Base-by-base conservation (phyloP, 2,113 vertebrate genomes). In the Pithys albifrons region DNA sequence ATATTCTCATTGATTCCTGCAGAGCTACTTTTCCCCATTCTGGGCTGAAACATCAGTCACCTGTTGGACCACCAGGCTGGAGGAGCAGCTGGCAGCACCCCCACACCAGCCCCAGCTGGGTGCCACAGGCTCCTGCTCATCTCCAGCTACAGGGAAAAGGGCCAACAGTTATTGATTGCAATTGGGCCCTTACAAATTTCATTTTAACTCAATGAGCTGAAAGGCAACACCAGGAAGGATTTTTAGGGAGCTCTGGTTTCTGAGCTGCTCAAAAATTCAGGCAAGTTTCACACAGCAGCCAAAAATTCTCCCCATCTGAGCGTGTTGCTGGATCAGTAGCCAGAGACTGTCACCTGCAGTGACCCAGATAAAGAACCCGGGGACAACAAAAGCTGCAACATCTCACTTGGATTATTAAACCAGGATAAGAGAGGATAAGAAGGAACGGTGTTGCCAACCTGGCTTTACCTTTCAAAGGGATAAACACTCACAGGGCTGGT, bases 1-100 rank as follows among this genome's bases (percentile, higher is more conserved):
- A 94, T 96, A 95, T 91, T 95, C 85, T 80, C 90, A 94, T 92
- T 88, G 95, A 95, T 96, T 93, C 74, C 83, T 54, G 57, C 27
- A 45, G 83, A 87, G 79, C 37, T 81, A 31, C 85, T 96, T 91
- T 72, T 92, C 88, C 91, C 61, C 52, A n/a, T 39, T n/a, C 45
- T 43, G 76, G 57, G 69, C 31, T 75, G 83, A 75, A 88, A 41
- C 76, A 95, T 91, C 92, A 91, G 24, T 94, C 88, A 94, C 93
- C 94, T 67, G 72, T 57, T 92, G 96, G 90, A 74, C 72, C 93
- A 91, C 78, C 82, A n/a, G 52, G 78, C 88, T 85, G 91, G 12
- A 35, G 28, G 52, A 85, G 78, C 93, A 85, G 84, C 86, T 86
- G 94, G 75, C 91, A 91, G 49, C 74, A 51, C 45, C 84, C 66